These are phyloP conservation scores for Myripristis jacobus DNA, from an alignment of 2,797 vertebrate species.

Conservation along the genomic window DNA sequence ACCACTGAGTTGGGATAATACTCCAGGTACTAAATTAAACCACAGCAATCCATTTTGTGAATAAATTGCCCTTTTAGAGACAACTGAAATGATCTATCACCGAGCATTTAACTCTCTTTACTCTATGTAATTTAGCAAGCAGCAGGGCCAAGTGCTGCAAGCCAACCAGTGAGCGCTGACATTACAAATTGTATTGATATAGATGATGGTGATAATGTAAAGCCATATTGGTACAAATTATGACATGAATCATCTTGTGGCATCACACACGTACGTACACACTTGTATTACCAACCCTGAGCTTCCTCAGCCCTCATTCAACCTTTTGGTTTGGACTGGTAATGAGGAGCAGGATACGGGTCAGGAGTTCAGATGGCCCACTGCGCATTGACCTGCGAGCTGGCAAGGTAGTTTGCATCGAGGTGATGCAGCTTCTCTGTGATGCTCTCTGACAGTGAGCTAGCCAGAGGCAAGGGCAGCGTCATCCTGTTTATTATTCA, in stretches of 20 bases:
- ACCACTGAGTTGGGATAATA: constrained; percentile 41
- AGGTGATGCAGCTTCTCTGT: constrained; percentile 56
- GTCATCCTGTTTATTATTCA: constrained; percentile 53
- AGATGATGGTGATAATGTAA: constrained; percentile 33
- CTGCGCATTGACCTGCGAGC: constrained; percentile 54
- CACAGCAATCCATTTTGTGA: constrained; percentile 44
- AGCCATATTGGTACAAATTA: constrained; percentile 33
- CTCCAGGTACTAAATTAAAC: constrained; percentile 54
- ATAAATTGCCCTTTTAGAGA: constrained; percentile 55
- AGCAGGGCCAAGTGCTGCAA: background rate
- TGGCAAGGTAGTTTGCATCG: constrained; percentile 61
- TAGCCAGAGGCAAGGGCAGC: constrained; percentile 54
- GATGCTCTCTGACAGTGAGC: constrained; percentile 66
- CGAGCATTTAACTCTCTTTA: constrained; percentile 55
- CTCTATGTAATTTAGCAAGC: constrained; percentile 37
- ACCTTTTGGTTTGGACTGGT: constrained; percentile 40
- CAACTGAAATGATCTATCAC: constrained; percentile 42
- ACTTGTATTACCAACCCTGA: constrained; percentile 31
- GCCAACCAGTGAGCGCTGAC: background rate
- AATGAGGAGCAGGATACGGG: constrained; percentile 62
- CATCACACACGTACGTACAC: background rate
- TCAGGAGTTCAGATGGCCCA: constrained; percentile 62
- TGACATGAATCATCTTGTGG: constrained; percentile 40
- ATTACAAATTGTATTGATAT: constrained; percentile 27
- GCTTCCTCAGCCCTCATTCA: constrained; percentile 29